These are phyloP conservation scores for Sipha flava DNA, from an alignment of 1,140 invertebrate genomes.

Conservation along the genomic window DNA sequence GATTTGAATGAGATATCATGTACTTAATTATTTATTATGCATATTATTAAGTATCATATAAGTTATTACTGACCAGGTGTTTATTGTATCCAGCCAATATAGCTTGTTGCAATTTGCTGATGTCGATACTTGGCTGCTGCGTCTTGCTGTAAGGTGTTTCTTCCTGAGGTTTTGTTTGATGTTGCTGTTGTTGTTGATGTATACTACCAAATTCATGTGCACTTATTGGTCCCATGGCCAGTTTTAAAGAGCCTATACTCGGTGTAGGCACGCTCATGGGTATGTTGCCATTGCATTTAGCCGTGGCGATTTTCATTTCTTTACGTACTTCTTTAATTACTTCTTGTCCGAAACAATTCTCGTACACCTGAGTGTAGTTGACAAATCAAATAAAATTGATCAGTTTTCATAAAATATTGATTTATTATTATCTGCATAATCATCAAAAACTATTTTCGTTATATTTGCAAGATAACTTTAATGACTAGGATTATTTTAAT, in stretches of 20 bases:
- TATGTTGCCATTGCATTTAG: conserved; percentile 50
- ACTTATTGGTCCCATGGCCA: background rate
- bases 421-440: too few relatives aligned
- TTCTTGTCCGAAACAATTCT: conserved; percentile 56
- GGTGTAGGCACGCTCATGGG: conserved; percentile 39
- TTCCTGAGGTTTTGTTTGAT: background rate
- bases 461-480: too few relatives aligned
- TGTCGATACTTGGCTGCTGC: conserved; percentile 42
- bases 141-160: background rate
- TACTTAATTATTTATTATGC: too few relatives aligned
- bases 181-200: conserved; percentile 39
- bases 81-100: conserved; percentile 44
- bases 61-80: conserved; percentile 24
- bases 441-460: too few relatives aligned
- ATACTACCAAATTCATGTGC: background rate
- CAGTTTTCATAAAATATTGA: too few relatives aligned
- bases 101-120: conserved; percentile 47
- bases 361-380: conserved; percentile 62
- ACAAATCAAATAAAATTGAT: too few relatives aligned
- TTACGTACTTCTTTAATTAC: conserved; percentile 56
- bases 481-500: too few relatives aligned
- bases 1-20: too few relatives aligned
- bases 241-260: background rate
- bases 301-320: conserved; percentile 55
- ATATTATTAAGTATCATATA: too few relatives aligned